A percentile compares a stretch with the other conserved stretches of the same genome.
These are phyloP conservation scores for Aurelia sp. DNA, from an alignment of 30 jellyfish, hydroid and myxozoan species.

Conservation along the genomic window DNA sequence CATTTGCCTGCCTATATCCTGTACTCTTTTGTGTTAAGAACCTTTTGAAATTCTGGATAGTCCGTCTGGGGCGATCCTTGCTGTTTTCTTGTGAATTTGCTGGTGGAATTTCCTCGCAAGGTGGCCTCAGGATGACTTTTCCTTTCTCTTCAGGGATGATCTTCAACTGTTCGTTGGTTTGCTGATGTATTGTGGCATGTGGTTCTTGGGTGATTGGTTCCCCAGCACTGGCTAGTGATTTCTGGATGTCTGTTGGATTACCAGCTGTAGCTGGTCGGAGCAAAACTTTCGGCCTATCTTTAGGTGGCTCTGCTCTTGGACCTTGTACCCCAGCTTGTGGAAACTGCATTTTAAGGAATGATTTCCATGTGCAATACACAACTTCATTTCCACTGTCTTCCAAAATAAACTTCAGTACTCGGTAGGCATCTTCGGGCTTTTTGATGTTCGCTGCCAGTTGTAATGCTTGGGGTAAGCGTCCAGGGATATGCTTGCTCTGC, in stretches of 20 bases:
- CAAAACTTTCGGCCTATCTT: no score
- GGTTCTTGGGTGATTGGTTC: no score
- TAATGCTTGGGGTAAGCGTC: constrained; percentile 7
- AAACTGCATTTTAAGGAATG: neutral
- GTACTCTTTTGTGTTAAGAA: no score
- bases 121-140: neutral
- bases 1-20: no score
- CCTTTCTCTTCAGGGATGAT: constrained; percentile 13
- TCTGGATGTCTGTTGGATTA: no score
- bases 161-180: no score
- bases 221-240: no score
- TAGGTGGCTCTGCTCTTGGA: no score
- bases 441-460: neutral
- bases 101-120: neutral
- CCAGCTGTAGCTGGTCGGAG: no score
- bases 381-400: constrained; percentile 5
- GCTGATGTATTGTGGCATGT: no score
- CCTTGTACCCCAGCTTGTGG: neutral
- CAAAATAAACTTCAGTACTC: neutral
- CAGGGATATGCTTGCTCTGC: neutral
- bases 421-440: constrained; percentile 3
- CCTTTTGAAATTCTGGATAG: no score
- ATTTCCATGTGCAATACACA: constrained; percentile 13
- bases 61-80: no score
- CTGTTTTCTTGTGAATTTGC: neutral